phyloP scores from a whole-genome alignment of 53 echinoderm and acorn worm genomes.

The Henricia sp. region DNA sequence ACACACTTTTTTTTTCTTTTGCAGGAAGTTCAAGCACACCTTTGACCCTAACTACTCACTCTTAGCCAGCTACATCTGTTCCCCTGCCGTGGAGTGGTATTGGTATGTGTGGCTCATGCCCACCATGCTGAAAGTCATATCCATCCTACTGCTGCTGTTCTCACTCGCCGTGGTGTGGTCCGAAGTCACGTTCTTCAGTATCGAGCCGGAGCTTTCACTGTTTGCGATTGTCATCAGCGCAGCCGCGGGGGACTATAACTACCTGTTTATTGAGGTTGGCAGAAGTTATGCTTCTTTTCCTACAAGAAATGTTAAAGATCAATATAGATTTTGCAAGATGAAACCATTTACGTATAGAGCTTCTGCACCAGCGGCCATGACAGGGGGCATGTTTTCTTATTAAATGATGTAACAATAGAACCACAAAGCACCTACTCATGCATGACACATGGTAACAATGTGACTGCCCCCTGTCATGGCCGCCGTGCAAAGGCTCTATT shows the following conservation, averaged over 20 bases:
- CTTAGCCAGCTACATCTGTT: slow-evolving; percentile 76
- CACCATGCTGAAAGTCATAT: slow-evolving; percentile 71
- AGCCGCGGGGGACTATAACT: slow-evolving; percentile 88
- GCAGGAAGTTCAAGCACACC: slow-evolving; percentile 87
- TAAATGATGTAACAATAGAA: too few species aligned
- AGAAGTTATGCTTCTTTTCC: background rate
- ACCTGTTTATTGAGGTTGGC: slow-evolving; percentile 93
- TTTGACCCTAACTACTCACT: slow-evolving; percentile 82
- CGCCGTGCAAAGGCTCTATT: too few species aligned
- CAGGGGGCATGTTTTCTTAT: too few species aligned
- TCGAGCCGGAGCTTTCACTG: slow-evolving; percentile 84
- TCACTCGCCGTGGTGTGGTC: slow-evolving; percentile 97
- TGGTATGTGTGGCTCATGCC: slow-evolving; percentile 92
- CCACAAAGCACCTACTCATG: too few species aligned
- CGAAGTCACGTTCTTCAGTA: slow-evolving; percentile 98
- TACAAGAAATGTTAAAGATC: background rate
- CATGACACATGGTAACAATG: too few species aligned
- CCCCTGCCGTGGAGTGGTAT: slow-evolving; percentile 95
- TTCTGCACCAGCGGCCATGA: too few species aligned
- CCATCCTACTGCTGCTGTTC: slow-evolving; percentile 77
- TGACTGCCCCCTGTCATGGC: too few species aligned
- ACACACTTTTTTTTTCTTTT: background rate
- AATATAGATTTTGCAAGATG: background rate
- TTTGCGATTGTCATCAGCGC: slow-evolving; percentile 87
- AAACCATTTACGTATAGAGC: too few species aligned